These are phyloP conservation scores for Bellardia bayeri DNA, from an alignment of 2,888 invertebrate species.

Conservation along the genomic window DNA sequence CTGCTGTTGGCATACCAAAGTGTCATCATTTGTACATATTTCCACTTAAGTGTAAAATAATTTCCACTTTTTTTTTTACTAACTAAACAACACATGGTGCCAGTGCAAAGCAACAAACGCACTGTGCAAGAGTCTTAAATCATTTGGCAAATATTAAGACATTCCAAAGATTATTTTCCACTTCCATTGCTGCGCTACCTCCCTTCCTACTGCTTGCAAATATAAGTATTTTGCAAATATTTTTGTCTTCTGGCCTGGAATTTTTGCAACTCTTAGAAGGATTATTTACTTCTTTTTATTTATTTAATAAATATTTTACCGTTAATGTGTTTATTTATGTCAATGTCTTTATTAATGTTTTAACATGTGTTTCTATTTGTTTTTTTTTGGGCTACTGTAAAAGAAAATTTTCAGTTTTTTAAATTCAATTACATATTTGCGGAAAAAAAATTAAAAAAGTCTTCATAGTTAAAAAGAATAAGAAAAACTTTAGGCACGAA, in stretches of 20 bases:
- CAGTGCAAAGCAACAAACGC: too few relatives aligned
- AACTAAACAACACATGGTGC: too few relatives aligned
- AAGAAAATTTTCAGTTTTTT: conserved; percentile 10
- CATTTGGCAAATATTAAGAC: conserved; percentile 44
- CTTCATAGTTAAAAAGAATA: too few relatives aligned
- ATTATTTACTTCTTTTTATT: not conserved
- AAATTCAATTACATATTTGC: not conserved
- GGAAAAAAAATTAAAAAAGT: too few relatives aligned
- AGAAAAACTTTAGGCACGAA: too few relatives aligned
- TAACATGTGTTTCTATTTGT: conserved; percentile 32
- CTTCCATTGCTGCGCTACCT: not conserved
- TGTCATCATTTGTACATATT: conserved; percentile 56
- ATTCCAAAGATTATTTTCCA: conserved; percentile 38
- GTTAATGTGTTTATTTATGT: conserved; percentile 57
- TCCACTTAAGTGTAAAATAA: not conserved
- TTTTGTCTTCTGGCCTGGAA: not conserved
- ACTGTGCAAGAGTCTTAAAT: conserved; percentile 16
- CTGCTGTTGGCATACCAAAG: conserved; percentile 53
- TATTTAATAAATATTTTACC: conserved; percentile 52
- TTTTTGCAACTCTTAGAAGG: conserved; percentile 29
- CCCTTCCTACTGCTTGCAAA: not conserved
- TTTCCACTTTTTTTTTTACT: conserved; percentile 11
- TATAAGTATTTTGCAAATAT: not conserved
- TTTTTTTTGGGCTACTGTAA: not conserved
- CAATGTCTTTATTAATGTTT: conserved; percentile 44